Evolutionary conservation across 2,797 vertebrate genomes (phyloP).

Genomic region (Megalops cyprinoides): DNA sequence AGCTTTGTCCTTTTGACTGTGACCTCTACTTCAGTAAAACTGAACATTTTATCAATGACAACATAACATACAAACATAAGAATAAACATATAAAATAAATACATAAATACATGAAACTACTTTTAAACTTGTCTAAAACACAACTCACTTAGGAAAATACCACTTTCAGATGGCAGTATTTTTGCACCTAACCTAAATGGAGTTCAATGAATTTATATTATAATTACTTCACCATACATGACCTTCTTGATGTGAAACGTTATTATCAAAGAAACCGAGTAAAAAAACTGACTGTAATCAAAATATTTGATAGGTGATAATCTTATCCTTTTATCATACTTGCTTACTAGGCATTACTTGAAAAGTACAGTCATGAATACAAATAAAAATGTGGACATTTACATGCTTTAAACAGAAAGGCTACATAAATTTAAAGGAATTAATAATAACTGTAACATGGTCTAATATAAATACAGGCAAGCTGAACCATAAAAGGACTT

Average conservation of each 20-base stretch:
- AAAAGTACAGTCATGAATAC: constrained; percentile 3
- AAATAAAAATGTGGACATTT: background rate
- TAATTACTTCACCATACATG: background rate
- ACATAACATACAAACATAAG: background rate
- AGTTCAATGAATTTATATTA: too few relatives aligned
- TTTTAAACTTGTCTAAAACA: too few relatives aligned
- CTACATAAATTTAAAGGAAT: too few relatives aligned
- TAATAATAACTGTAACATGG: background rate
- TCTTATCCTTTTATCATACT: too few relatives aligned
- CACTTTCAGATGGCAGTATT: too few relatives aligned
- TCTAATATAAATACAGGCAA: background rate
- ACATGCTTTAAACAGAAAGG: too few relatives aligned
- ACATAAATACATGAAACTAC: too few relatives aligned
- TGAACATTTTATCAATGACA: background rate
- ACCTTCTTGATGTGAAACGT: background rate
- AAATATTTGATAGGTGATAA: background rate
- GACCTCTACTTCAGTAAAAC: background rate
- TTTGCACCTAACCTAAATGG: too few relatives aligned
- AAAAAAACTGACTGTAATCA: background rate
- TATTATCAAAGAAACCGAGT: background rate
- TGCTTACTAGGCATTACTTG: too few relatives aligned
- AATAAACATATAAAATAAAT: too few relatives aligned
- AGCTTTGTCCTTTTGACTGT: background rate
- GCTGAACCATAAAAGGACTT: background rate
- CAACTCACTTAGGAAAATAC: too few relatives aligned